Percentiles rank a stretch among this genome's conserved stretches.
phyloP scores from a whole-genome alignment of 2,888 invertebrate genomes.

The Calliphora vomitoria region DNA sequence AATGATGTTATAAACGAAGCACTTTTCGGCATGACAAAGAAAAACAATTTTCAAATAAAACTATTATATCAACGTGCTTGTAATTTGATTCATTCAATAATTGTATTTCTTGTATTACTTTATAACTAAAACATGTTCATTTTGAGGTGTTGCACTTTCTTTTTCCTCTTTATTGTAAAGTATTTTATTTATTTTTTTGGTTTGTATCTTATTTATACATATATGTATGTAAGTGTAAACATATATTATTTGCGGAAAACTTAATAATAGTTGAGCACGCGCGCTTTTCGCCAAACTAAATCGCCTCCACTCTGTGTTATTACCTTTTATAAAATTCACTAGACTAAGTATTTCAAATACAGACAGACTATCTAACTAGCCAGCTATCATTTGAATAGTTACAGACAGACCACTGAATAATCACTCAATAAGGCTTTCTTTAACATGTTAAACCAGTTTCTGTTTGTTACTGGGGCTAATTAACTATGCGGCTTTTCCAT shows the following conservation, averaged over 20 bases:
- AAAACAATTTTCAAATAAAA: conserved; percentile 34
- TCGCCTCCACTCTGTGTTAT: conserved; percentile 63
- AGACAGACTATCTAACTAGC: conserved; percentile 36
- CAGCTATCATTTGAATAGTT: conserved; percentile 44
- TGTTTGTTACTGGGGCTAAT: conserved; percentile 58
- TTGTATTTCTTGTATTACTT: conserved; percentile 34
- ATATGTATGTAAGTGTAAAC: too few species aligned
- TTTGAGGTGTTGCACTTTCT: conserved; percentile 67
- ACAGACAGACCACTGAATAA: conserved; percentile 34
- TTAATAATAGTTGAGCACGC: conserved; percentile 71
- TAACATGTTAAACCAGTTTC: conserved; percentile 57
- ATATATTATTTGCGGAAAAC: conserved; percentile 60
- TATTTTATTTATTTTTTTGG: conserved; percentile 36
- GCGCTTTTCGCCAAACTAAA: conserved; percentile 73
- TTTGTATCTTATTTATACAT: conserved; percentile 25
- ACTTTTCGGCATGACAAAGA: conserved; percentile 69
- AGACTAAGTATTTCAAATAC: conserved; percentile 31
- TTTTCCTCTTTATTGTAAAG: conserved; percentile 73
- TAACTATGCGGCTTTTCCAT: conserved; percentile 75
- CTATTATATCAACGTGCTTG: conserved; percentile 39
- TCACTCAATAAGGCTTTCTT: conserved; percentile 47
- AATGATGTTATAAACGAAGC: conserved; percentile 55
- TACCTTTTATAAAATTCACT: conserved; percentile 74
- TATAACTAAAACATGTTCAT: conserved; percentile 49
- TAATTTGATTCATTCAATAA: conserved; percentile 43